Base-by-base conservation (phyloP, 2,797 vertebrate species). In the Peromyscus nudipes region DNA sequence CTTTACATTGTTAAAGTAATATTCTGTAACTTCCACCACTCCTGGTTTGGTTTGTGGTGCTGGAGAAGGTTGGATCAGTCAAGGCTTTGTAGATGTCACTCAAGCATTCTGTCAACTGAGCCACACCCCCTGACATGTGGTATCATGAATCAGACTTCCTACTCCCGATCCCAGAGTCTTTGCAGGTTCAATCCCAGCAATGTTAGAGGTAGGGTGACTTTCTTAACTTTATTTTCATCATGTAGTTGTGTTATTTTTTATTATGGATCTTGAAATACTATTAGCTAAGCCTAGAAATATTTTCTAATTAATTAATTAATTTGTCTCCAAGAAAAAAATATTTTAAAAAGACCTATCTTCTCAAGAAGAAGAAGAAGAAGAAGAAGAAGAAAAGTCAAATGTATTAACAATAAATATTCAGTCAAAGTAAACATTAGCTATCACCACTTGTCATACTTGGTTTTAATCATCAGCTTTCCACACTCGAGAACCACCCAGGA, bases 311-410 rank as follows among this genome's bases (percentile, higher is more conserved):
- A n/a, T 69, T 69, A n/a, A n/a, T 69, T 69, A n/a, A 55, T 55
- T 55, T 55, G 52, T 88, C 34, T 95, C 75, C n/a, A 60, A 79
- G 87, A 89, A 94, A 97, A 62, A 10, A 67, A 19, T n/a, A 17
- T n/a, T 93, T 95, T 91, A 11, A 83, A 89, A 95, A 96, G 64
- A 46, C 0, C 34, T 31, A 57, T 40, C 25, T 31, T 93, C 92
- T 52, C 0, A 34, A 95, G 17, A 81, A 55, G 34, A 81, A n/a
- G 2, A 96, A 65, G n/a, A 34, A 95, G 19, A 81, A 57, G 19
- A 81, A n/a, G 3, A 96, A 65, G 46, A 46, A 81, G 31, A 86
- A 89, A 92, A 64, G 46, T 40, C 14, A 92, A 92, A 92, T 87
- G 13, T 49, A 80, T 62, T 82, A 67, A 29, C 31, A 76, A 64